phyloP scores from a whole-genome alignment of 2,797 vertebrate species.

The Liparis tanakae region DNA sequence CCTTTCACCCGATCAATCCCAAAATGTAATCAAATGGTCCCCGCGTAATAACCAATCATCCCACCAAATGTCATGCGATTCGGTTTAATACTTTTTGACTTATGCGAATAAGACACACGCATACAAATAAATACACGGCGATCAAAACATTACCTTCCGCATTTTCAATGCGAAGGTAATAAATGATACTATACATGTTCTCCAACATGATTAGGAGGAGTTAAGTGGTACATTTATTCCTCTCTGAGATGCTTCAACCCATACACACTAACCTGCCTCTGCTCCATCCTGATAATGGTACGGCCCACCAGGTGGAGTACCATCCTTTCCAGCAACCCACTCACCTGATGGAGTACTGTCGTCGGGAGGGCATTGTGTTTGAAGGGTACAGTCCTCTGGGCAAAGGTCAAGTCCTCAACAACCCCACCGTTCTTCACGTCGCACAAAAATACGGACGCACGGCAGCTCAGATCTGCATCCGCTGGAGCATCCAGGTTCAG shows the following conservation, averaged over 20 bases:
- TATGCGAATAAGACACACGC: too few relatives aligned
- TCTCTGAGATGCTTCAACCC: background rate
- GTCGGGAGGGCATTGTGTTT: slow-evolving; percentile 80
- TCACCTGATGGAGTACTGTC: slow-evolving; percentile 80
- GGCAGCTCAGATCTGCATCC: slow-evolving; percentile 84
- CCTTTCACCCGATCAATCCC: too few relatives aligned
- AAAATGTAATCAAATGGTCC: too few relatives aligned
- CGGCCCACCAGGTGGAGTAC: slow-evolving; percentile 79
- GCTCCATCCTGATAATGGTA: background rate
- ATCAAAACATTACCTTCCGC: too few relatives aligned
- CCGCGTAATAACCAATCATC: too few relatives aligned
- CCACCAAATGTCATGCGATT: too few relatives aligned
- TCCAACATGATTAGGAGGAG: background rate
- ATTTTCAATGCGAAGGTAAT: too few relatives aligned
- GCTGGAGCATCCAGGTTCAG: slow-evolving; percentile 83
- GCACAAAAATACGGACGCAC: slow-evolving; percentile 80
- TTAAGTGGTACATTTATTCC: background rate
- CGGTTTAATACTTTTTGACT: too few relatives aligned
- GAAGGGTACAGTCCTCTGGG: slow-evolving; percentile 86
- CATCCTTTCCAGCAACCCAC: slow-evolving; percentile 86
- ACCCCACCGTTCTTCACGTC: slow-evolving; percentile 76
- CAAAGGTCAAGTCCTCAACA: slow-evolving; percentile 78
- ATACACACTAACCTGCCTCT: background rate
- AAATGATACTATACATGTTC: background rate
- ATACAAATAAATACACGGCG: too few relatives aligned